Percentiles rank a stretch among this genome's conserved stretches.
Conservation (phyloP, 1,140 invertebrate genomes). For the Caenorhabditis remanei region DNA sequence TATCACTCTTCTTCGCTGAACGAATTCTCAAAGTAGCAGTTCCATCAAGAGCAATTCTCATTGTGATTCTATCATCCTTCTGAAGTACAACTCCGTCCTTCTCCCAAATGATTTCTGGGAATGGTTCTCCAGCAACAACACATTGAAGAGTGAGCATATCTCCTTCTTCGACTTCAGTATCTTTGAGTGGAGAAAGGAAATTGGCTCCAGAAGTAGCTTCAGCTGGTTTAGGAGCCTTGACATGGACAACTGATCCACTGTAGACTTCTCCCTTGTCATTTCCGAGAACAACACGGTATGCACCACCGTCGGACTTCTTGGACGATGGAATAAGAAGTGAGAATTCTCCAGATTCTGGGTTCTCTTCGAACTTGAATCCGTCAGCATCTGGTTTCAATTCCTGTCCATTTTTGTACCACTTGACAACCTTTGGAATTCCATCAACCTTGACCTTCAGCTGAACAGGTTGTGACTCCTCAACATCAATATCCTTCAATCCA, state of each 20-base stretch:
- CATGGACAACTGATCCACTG: slow-evolving; percentile 75
- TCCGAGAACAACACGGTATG: slow-evolving; percentile 75
- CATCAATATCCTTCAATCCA: slow-evolving; percentile 71
- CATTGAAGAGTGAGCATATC: slow-evolving; percentile 77
- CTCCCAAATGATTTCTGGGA: slow-evolving; percentile 77
- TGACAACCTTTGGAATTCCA: slow-evolving; percentile 71
- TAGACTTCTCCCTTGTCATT: slow-evolving; percentile 75
- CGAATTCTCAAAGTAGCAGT: slow-evolving; percentile 84
- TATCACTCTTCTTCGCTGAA: slow-evolving; percentile 84
- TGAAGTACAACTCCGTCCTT: slow-evolving; percentile 68
- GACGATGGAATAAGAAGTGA: slow-evolving; percentile 70
- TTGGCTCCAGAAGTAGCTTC: slow-evolving; percentile 66
- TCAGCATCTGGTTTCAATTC: slow-evolving; percentile 85
- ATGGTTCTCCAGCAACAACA: slow-evolving; percentile 78
- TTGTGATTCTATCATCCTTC: slow-evolving; percentile 78
- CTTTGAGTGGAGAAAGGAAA: slow-evolving; percentile 74
- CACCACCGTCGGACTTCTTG: slow-evolving; percentile 71
- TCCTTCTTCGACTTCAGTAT: slow-evolving; percentile 72
- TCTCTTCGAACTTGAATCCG: slow-evolving; percentile 81
- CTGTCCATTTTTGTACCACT: slow-evolving; percentile 83
- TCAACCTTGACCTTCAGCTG: slow-evolving; percentile 68
- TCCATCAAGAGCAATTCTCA: slow-evolving; percentile 87
- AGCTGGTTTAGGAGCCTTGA: slow-evolving; percentile 68
- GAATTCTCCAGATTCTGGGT: slow-evolving; percentile 72
- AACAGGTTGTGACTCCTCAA: slow-evolving; percentile 74